Conservation (phyloP, 2,797 vertebrate species). For the Coluber constrictor region DNA sequence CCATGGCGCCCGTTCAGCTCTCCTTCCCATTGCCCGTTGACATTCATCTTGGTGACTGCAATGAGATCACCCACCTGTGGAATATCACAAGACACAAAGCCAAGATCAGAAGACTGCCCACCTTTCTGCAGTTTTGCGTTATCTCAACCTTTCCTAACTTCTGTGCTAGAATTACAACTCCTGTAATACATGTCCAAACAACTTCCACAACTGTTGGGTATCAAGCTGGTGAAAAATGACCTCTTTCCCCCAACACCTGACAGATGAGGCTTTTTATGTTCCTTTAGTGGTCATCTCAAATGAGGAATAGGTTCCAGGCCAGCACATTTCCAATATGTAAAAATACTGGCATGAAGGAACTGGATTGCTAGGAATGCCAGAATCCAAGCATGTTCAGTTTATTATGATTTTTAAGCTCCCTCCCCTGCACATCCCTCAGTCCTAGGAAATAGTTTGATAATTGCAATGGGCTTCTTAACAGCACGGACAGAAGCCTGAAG, state of each 20-base stretch:
- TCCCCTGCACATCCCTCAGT: not conserved
- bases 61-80: slow-evolving; percentile 41
- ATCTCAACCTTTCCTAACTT: not conserved
- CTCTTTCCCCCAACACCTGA: not conserved
- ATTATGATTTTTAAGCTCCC: not conserved
- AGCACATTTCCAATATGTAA: not conserved
- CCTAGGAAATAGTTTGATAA: not conserved
- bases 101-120: not conserved
- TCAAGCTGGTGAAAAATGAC: not conserved
- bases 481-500: no score
- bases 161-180: not conserved
- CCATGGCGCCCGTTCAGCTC: slow-evolving; percentile 38
- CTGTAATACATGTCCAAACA: not conserved
- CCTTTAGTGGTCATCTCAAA: not conserved
- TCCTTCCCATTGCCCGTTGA: slow-evolving; percentile 43
- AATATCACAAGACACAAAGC: not conserved
- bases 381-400: not conserved
- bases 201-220: not conserved
- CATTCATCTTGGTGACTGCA: slow-evolving; percentile 45
- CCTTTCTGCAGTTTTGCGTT: not conserved
- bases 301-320: not conserved
- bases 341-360: not conserved
- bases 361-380: not conserved
- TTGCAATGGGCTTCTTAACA: not conserved
- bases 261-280: not conserved